Evolutionary conservation across 1,140 invertebrate species (phyloP), one percentile per base, ranked within the genome.

Genomic region (Scylla paramamosain): DNA sequence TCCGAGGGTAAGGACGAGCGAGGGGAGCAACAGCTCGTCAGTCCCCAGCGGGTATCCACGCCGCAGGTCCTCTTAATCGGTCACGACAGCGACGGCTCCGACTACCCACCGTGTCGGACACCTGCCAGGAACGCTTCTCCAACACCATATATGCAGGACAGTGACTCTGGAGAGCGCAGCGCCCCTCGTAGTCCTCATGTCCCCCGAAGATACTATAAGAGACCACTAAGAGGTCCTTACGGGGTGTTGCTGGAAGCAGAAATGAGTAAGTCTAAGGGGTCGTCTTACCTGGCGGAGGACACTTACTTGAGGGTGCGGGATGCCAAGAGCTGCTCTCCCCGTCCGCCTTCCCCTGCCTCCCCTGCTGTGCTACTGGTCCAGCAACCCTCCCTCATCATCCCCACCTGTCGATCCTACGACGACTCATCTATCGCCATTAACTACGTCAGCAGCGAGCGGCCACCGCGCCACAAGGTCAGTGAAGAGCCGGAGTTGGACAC

Each of bases 161-260:
- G 96, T 84, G 96, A 96, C 92, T 96, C 96, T 29, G 96, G 96
- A n/a, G 96, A 96, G 52, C 92, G 94, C 25, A 93, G 95, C 59
- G 94, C 89, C 32, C 93, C 96, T 3, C 95, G 95, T n/a, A 96
- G 96, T 91, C 96, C 96, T 83, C 96, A 96, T 77, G 96, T 94
- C 39, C 96, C 96, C 7, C 96, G 97, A 32, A 97, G 98, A 4
- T 98, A 98, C 96, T 98, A 98, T 14, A 98, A 98, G 96, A 97
- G 98, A 28, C 98, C 98, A 0, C 97, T 98, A 0, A 97, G 98
- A 29, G 98, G 98, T 8, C 98, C 98, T 4, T 98, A 98, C 96
- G 98, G 98, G 0, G 98, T 98, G 96, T 98, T 98, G 98, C 97
- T 98, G 20, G 98, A 98, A 96, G 98, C 98, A 2, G 98, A 98